A percentile compares a stretch with the other conserved stretches of the same genome.
These are phyloP conservation scores for Polyergus mexicanus DNA, from an alignment of 1,140 invertebrate species.

Conservation along the genomic window DNA sequence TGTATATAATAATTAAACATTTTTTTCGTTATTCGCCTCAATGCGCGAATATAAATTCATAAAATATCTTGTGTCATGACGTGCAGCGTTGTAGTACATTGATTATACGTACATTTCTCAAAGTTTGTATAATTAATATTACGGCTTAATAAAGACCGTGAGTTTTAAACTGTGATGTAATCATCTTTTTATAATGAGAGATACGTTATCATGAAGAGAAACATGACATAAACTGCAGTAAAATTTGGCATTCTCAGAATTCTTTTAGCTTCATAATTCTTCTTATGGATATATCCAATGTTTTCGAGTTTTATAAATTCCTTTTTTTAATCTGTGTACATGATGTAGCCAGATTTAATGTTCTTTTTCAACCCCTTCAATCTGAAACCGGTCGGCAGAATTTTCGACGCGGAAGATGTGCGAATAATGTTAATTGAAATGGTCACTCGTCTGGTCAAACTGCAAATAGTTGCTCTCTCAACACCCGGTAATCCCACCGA, in stretches of 20 bases:
- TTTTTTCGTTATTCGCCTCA: slow-evolving; percentile 5
- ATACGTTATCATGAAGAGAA: slow-evolving; percentile 24
- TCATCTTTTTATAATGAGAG: slow-evolving; percentile 31
- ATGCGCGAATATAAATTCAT: neutral
- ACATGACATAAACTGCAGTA: neutral
- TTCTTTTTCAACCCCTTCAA: neutral
- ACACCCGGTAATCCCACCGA: slow-evolving; percentile 45
- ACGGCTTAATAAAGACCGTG: slow-evolving; percentile 55
- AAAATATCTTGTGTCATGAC: slow-evolving; percentile 13
- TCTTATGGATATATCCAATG: neutral
- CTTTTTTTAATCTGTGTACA: neutral
- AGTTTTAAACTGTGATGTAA: slow-evolving; percentile 23
- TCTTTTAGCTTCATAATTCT: neutral
- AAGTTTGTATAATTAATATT: slow-evolving; percentile 47
- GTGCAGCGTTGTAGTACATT: slow-evolving; percentile 41
- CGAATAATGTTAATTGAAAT: slow-evolving; percentile 70
- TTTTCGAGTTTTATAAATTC: neutral
- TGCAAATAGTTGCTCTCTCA: slow-evolving; percentile 64
- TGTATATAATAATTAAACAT: slow-evolving; percentile 9
- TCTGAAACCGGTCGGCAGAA: slow-evolving; percentile 5
- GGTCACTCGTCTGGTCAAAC: slow-evolving; percentile 46
- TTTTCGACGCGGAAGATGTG: slow-evolving; percentile 46
- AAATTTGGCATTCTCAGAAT: slow-evolving; percentile 3
- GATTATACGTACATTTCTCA: slow-evolving; percentile 35
- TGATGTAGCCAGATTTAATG: neutral